phyloP scores from a whole-genome alignment of 2,888 invertebrate species.

The Oscheius sp. region DNA sequence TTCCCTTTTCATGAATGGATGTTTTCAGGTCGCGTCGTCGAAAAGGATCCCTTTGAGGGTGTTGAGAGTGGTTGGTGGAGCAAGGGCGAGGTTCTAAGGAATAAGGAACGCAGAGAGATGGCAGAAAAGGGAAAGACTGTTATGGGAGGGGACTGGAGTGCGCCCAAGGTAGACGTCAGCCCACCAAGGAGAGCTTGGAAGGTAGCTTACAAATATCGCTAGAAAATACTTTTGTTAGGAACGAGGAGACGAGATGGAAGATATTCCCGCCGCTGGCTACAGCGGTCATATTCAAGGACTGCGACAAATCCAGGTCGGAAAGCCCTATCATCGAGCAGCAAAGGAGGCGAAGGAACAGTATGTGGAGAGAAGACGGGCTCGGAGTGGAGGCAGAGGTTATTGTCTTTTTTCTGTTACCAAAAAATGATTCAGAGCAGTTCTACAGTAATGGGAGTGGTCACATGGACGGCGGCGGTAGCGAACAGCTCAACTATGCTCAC shows the following conservation, averaged over 20 bases:
- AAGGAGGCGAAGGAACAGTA: constrained; percentile 61
- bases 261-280: constrained; percentile 61
- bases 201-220: neutral
- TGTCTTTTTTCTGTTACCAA: neutral
- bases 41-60: constrained; percentile 62
- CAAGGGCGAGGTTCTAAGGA: constrained; percentile 60
- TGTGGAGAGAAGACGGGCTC: constrained; percentile 46
- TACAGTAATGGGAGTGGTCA: constrained; percentile 4
- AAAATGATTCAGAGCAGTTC: constrained; percentile 20
- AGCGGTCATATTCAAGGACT: constrained; percentile 60
- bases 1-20: neutral
- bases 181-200: constrained; percentile 24
- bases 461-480: constrained; percentile 24
- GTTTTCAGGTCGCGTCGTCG: constrained; percentile 40
- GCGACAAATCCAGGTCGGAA: constrained; percentile 55
- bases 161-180: constrained; percentile 17
- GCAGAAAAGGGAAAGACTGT: constrained; percentile 52
- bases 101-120: constrained; percentile 56
- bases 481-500: constrained; percentile 26
- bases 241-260: constrained; percentile 40
- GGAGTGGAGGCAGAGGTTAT: constrained; percentile 30
- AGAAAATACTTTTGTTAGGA: neutral
- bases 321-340: constrained; percentile 59
- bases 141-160: constrained; percentile 50
- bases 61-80: constrained; percentile 60